A percentile compares a stretch with the other conserved stretches of the same genome.
These are phyloP conservation scores for Sarcophilus harrisii DNA, from an alignment of 2,797 vertebrate genomes.

Conservation along the genomic window DNA sequence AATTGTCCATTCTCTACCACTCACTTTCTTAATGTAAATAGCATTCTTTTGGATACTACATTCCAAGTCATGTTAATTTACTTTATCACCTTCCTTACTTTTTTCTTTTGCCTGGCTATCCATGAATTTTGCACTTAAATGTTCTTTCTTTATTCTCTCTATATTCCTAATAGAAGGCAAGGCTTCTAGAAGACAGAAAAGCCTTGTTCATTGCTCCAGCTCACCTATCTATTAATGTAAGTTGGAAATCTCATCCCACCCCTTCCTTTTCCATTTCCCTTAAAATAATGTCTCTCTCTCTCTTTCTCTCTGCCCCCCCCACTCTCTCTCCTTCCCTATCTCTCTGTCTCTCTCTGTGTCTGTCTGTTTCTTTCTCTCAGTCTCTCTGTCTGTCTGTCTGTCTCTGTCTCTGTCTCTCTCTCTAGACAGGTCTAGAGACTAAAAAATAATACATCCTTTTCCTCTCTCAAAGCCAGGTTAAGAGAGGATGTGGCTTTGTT, in stretches of 20 bases:
- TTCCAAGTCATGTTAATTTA: neutral
- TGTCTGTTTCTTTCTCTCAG: no score
- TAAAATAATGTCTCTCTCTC: neutral
- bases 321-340: neutral
- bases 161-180: neutral
- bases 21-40: neutral
- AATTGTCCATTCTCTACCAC: neutral
- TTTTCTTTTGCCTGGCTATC: neutral
- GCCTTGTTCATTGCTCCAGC: neutral
- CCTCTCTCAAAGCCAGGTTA: neutral
- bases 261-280: neutral
- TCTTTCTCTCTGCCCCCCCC: neutral
- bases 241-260: neutral
- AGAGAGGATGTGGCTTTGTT: neutral
- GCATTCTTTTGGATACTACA: neutral
- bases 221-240: neutral
- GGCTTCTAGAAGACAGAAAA: neutral
- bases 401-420: neutral
- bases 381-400: no score
- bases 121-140: neutral
- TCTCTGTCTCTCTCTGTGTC: no score
- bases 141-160: neutral
- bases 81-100: neutral
- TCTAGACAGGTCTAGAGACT: neutral
- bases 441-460: neutral